Evolutionary conservation across 2,113 vertebrate genomes (phyloP).

Genomic region (Barbus barbus): DNA sequence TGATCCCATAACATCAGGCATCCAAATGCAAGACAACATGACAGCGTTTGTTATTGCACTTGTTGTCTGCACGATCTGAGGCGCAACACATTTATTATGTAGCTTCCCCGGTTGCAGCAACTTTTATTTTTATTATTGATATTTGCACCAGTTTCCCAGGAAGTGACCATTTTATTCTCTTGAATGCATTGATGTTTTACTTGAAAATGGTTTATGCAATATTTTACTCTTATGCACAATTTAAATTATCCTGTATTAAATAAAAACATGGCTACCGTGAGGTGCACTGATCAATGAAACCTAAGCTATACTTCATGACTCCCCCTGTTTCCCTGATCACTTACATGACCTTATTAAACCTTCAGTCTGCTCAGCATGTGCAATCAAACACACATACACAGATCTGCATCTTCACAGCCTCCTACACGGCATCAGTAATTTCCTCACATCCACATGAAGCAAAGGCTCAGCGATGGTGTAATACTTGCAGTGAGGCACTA

Average conservation of each 20-base stretch:
- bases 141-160: too few species aligned
- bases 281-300: neutral
- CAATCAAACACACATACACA: neutral
- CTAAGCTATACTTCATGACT: neutral
- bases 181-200: too few species aligned
- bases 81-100: too few species aligned
- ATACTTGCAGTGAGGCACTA: neutral
- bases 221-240: too few species aligned
- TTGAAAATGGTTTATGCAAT: too few species aligned
- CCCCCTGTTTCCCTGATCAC: neutral
- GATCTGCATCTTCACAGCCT: neutral
- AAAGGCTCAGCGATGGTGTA: neutral
- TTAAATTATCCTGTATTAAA: too few species aligned
- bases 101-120: too few species aligned
- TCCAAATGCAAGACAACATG: neutral
- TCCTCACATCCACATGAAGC: conserved; percentile 6
- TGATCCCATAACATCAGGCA: too few species aligned
- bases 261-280: neutral
- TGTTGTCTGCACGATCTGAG: too few species aligned
- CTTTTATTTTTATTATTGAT: too few species aligned
- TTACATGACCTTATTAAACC: conserved; percentile 23
- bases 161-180: too few species aligned
- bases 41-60: neutral
- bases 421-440: conserved; percentile 7
- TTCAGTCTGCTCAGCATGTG: conserved; percentile 10